phyloP scores from a whole-genome alignment of 2,888 invertebrate species.

The Chaetoderma sp. region DNA sequence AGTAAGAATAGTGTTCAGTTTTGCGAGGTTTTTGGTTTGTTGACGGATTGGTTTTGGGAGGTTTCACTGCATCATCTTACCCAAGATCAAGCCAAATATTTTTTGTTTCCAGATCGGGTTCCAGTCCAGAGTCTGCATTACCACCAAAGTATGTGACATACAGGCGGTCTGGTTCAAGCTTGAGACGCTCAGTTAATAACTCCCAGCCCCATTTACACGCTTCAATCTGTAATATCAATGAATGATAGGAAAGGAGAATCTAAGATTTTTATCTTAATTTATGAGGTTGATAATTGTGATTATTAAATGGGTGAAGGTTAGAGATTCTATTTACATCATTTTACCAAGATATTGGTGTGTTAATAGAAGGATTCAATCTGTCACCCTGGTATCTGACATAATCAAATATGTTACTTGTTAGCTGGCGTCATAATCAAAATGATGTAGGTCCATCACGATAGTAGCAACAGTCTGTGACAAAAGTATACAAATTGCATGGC shows the following conservation, averaged over 20 bases:
- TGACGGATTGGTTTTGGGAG: too few relatives aligned
- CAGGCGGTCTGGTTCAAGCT: constrained; percentile 85
- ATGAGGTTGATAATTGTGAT: background rate
- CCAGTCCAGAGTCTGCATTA: constrained; percentile 82
- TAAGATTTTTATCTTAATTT: background rate
- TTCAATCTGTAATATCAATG: constrained; percentile 77
- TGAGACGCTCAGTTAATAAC: constrained; percentile 81
- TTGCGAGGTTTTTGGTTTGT: too few relatives aligned
- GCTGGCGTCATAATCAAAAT: too few relatives aligned
- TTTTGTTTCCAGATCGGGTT: constrained; percentile 93
- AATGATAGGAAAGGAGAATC: background rate
- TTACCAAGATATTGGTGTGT: background rate
- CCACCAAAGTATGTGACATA: constrained; percentile 99
- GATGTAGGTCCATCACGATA: too few relatives aligned
- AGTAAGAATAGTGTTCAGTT: too few relatives aligned
- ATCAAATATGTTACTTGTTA: too few relatives aligned
- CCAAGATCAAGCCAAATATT: constrained; percentile 82
- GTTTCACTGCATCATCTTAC: constrained; percentile 71
- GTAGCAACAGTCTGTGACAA: too few relatives aligned
- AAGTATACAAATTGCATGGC: too few relatives aligned
- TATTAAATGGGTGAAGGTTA: background rate
- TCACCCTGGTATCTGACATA: too few relatives aligned
- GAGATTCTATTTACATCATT: background rate
- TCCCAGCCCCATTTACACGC: constrained; percentile 99
- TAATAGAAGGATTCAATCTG: too few relatives aligned